phyloP scores from a whole-genome alignment of 2,797 vertebrate species.

The Tenualosa ilisha region DNA sequence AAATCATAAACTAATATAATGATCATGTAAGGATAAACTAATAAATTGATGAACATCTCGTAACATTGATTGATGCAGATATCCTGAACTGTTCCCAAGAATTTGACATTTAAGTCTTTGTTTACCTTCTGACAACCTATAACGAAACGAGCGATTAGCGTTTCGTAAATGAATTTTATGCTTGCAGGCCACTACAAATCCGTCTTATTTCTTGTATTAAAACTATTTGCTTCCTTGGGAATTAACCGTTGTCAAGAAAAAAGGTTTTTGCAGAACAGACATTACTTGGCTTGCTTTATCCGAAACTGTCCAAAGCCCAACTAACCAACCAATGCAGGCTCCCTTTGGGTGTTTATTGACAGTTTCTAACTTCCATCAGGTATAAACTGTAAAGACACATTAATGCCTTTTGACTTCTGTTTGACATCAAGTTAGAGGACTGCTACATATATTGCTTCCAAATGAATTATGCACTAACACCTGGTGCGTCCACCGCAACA shows the following conservation, averaged over 20 bases:
- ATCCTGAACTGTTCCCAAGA: no score
- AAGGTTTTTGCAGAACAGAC: background rate
- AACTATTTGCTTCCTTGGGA: background rate
- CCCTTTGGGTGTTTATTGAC: background rate
- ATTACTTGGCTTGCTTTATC: background rate
- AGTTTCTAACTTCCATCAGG: background rate
- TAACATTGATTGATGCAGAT: no score
- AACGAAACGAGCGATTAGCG: no score
- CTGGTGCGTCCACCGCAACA: background rate
- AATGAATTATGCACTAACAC: background rate
- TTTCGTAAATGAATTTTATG: background rate
- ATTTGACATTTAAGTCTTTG: no score
- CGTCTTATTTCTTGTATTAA: background rate
- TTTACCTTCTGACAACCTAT: no score
- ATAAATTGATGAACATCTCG: no score
- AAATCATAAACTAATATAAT: no score
- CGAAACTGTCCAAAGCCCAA: background rate
- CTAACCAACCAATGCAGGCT: background rate
- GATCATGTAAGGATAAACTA: no score
- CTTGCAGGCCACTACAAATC: no score
- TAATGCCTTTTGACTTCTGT: background rate
- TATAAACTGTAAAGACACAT: background rate
- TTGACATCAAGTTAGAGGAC: background rate
- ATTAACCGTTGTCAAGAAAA: no score
- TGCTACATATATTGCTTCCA: background rate